These are phyloP conservation scores for Chesias legatella DNA, from an alignment of 2,888 invertebrate genomes.

Conservation along the genomic window DNA sequence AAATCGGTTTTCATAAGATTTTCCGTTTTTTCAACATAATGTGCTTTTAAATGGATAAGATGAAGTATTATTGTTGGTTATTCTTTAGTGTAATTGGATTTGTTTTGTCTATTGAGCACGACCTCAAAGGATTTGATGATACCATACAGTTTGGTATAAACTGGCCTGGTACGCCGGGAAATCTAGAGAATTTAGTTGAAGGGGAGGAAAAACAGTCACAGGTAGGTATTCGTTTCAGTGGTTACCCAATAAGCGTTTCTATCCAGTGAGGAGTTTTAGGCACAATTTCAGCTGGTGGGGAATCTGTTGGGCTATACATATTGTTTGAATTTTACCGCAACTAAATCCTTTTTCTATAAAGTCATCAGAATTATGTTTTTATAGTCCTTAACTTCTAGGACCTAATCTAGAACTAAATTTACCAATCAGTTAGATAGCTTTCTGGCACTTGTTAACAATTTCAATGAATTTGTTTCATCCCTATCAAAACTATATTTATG, in stretches of 20 bases:
- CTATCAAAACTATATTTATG: too few relatives aligned
- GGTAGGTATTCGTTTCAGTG: slow-evolving; percentile 31
- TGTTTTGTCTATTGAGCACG: slow-evolving; percentile 68
- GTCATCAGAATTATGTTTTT: too few relatives aligned
- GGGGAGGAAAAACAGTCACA: slow-evolving; percentile 43
- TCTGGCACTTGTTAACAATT: too few relatives aligned
- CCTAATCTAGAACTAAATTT: too few relatives aligned
- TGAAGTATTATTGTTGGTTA: slow-evolving; percentile 47
- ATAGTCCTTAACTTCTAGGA: too few relatives aligned
- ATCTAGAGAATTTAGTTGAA: slow-evolving; percentile 45
- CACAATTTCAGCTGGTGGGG: too few relatives aligned
- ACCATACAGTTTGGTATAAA: slow-evolving; percentile 89
- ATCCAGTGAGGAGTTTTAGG: neutral
- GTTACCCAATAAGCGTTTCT: neutral
- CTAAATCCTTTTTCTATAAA: too few relatives aligned
- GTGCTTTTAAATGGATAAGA: slow-evolving; percentile 36
- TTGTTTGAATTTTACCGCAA: too few relatives aligned
- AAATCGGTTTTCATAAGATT: too few relatives aligned
- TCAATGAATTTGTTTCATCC: too few relatives aligned
- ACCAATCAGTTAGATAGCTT: too few relatives aligned
- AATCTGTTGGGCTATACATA: too few relatives aligned
- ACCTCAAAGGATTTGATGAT: slow-evolving; percentile 90
- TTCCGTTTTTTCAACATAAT: slow-evolving; percentile 22
- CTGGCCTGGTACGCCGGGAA: slow-evolving; percentile 82
- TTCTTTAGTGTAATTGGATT: slow-evolving; percentile 42